Evolutionary conservation across 2,113 vertebrate genomes (phyloP).

Genomic region (Carettochelys insculpta): DNA sequence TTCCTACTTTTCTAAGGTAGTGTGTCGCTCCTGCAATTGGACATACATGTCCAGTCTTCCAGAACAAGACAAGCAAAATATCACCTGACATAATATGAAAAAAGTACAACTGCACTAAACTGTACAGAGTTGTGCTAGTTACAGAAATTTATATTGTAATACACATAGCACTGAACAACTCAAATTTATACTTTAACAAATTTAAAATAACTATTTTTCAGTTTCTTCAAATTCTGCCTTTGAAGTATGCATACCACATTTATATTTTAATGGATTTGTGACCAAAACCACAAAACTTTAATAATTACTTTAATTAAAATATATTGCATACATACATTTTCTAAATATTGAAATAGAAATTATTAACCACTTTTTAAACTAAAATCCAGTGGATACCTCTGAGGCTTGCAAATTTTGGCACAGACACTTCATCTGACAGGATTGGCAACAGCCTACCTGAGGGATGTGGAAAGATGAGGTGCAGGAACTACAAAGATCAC

Average conservation of each 20-base stretch:
- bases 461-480: accelerated
- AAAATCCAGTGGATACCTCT: accelerated
- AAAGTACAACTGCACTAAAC: accelerated
- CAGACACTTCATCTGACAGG: accelerated
- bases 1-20: neutral
- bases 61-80: neutral
- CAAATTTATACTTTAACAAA: accelerated
- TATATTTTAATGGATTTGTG: neutral
- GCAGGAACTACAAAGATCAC: neutral
- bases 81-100: neutral
- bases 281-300: neutral
- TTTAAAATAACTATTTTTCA: neutral
- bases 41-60: neutral
- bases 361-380: accelerated
- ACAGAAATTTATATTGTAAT: accelerated
- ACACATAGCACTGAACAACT: accelerated
- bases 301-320: neutral
- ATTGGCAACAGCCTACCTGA: accelerated
- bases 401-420: neutral
- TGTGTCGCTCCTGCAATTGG: neutral
- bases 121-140: accelerated
- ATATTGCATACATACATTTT: accelerated
- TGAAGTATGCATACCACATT: accelerated
- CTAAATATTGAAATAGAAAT: accelerated
- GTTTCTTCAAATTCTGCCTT: neutral